These are phyloP conservation scores for Tachina lurida DNA, from an alignment of 2,888 invertebrate genomes.

Conservation along the genomic window DNA sequence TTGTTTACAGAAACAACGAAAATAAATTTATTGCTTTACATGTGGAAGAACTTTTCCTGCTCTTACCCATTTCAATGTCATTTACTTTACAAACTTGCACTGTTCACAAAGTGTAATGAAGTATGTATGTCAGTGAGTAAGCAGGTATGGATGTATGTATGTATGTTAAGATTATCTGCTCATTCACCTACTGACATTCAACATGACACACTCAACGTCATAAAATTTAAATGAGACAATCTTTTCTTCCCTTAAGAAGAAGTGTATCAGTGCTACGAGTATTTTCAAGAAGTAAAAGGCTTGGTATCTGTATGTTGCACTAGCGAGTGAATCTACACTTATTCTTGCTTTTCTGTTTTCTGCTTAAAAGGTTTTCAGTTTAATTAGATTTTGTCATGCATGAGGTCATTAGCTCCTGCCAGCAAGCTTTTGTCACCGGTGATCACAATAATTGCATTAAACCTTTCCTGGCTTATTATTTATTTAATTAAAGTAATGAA, in stretches of 20 bases:
- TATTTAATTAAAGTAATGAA: constrained; percentile 68
- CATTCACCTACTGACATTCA: constrained; percentile 68
- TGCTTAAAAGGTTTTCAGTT: no score
- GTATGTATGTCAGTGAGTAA: not conserved
- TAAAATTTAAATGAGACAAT: constrained; percentile 61
- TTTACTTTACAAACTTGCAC: not conserved
- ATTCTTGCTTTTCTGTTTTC: no score
- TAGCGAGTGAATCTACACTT: no score
- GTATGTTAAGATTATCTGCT: constrained; percentile 60
- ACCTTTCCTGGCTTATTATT: constrained; percentile 58
- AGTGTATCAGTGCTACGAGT: not conserved
- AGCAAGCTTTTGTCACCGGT: no score
- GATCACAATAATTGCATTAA: not conserved
- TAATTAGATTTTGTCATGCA: no score
- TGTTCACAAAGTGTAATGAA: constrained; percentile 38
- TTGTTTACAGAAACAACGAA: constrained; percentile 17
- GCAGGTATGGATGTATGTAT: no score
- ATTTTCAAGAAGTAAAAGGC: not conserved
- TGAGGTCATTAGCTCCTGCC: no score
- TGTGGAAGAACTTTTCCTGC: not conserved
- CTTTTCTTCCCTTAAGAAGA: constrained; percentile 31
- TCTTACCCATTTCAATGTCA: constrained; percentile 47
- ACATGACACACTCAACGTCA: constrained; percentile 70
- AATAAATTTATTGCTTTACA: not conserved
- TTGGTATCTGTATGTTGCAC: not conserved